phyloP scores from a whole-genome alignment of 1,140 invertebrate species.

The Mamestra configurata region DNA sequence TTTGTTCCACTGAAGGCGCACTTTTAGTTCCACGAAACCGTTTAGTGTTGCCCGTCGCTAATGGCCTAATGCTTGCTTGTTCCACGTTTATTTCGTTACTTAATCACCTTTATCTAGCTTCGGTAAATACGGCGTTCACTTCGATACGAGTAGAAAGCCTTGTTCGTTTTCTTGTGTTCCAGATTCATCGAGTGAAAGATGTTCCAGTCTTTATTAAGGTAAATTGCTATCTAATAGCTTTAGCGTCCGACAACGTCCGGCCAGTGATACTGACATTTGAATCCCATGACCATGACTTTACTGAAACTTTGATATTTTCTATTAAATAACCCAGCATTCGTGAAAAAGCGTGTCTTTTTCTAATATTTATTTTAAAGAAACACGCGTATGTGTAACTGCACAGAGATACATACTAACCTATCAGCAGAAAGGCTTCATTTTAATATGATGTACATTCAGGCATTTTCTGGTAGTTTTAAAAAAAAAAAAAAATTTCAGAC shows the following conservation, averaged over 20 bases:
- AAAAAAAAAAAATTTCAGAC: no score
- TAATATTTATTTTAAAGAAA: not conserved
- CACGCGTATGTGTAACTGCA: not conserved
- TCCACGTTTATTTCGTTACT: conserved; percentile 67
- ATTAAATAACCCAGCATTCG: not conserved
- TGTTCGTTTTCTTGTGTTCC: conserved; percentile 17
- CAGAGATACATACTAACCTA: no score
- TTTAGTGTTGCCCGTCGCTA: conserved; percentile 70
- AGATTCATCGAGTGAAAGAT: conserved; percentile 10
- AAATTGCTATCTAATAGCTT: not conserved
- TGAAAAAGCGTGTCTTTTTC: not conserved
- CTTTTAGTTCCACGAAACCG: conserved; percentile 74
- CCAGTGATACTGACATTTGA: not conserved
- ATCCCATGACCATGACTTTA: not conserved
- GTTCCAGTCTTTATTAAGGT: conserved; percentile 22
- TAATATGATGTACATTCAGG: no score
- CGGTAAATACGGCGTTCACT: conserved; percentile 43
- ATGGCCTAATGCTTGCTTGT: conserved; percentile 66
- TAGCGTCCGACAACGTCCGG: not conserved
- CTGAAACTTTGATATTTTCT: not conserved
- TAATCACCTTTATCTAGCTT: conserved; percentile 61
- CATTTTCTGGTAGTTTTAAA: no score
- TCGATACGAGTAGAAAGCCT: conserved; percentile 20
- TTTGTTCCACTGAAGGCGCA: conserved; percentile 77
- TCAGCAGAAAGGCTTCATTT: no score